These are phyloP conservation scores for Germaria angustata DNA, from an alignment of 2,888 invertebrate genomes.

Conservation along the genomic window DNA sequence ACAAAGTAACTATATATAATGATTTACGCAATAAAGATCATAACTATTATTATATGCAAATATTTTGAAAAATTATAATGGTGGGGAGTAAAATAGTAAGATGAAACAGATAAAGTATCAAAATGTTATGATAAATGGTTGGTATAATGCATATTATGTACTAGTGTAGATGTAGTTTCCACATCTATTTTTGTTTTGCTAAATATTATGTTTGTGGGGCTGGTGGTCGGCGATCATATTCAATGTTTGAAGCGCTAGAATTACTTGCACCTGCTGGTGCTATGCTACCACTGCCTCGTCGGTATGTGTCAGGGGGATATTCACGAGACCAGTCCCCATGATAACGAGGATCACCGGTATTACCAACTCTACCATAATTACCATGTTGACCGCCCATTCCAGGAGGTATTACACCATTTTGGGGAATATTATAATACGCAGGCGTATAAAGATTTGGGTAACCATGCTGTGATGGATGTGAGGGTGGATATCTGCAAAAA, in stretches of 20 bases:
- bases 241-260: neutral
- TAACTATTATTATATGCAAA: constrained; percentile 41
- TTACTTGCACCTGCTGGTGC: constrained; percentile 5
- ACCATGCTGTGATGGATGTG: constrained; percentile 73
- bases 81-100: constrained; percentile 1
- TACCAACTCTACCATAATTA: constrained; percentile 76
- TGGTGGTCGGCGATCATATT: constrained; percentile 59
- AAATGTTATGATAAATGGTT: constrained; percentile 9
- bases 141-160: constrained; percentile 1
- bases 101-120: neutral
- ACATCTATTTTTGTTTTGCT: constrained; percentile 40
- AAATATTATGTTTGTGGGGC: constrained; percentile 62
- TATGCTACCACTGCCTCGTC: constrained; percentile 73
- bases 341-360: constrained; percentile 81
- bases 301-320: constrained; percentile 81
- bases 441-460: constrained; percentile 78
- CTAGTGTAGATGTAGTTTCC: constrained; percentile 7
- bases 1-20: constrained; percentile 50
- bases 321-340: constrained; percentile 78
- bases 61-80: constrained; percentile 13
- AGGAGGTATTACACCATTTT: constrained; percentile 78
- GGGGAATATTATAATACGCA: constrained; percentile 79
- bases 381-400: constrained; percentile 71
- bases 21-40: constrained; percentile 42
- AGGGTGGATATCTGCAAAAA: constrained; percentile 75